These are phyloP conservation scores for Rhinolophus sinicus DNA, from an alignment of 2,113 vertebrate genomes.

Conservation along the genomic window DNA sequence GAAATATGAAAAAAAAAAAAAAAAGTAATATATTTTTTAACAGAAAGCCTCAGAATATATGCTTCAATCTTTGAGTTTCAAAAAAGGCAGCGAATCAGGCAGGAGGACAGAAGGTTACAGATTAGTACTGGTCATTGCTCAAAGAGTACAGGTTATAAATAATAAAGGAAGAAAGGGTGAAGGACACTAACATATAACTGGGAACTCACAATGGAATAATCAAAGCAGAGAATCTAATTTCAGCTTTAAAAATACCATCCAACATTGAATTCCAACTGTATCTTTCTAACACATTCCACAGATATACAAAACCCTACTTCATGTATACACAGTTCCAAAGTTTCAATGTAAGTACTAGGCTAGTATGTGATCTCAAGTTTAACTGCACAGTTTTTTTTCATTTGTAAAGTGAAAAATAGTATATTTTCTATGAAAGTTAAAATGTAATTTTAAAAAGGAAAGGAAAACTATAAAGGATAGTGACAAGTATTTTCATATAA, in stretches of 20 bases:
- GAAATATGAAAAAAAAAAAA: slow-evolving; percentile 88
- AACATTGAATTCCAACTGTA: slow-evolving; percentile 78
- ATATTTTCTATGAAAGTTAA: neutral
- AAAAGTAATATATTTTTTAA: slow-evolving; percentile 92
- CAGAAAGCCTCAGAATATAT: slow-evolving; percentile 87
- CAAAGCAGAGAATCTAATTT: slow-evolving; percentile 97
- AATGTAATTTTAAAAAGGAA: neutral
- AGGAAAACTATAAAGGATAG: neutral
- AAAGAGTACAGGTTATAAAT: slow-evolving; percentile 98
- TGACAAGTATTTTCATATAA: neutral
- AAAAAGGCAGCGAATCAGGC: slow-evolving; percentile 96
- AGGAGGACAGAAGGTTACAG: slow-evolving; percentile 99
- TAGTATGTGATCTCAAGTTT: neutral
- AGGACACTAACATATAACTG: slow-evolving; percentile 93
- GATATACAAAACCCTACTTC: slow-evolving; percentile 30
- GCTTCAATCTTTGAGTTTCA: slow-evolving; percentile 96
- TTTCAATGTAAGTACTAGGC: slow-evolving; percentile 6
- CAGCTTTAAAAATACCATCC: slow-evolving; percentile 91
- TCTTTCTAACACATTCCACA: slow-evolving; percentile 50
- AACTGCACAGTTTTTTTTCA: neutral
- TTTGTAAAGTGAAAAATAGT: slow-evolving; percentile 19
- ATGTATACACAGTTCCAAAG: neutral
- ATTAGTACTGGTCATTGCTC: slow-evolving; percentile 99
- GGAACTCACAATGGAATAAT: slow-evolving; percentile 92
- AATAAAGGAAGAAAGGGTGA: slow-evolving; percentile 98